These are phyloP conservation scores for Gadopsis bispinosus DNA, from an alignment of 2,797 vertebrate species.

Conservation along the genomic window DNA sequence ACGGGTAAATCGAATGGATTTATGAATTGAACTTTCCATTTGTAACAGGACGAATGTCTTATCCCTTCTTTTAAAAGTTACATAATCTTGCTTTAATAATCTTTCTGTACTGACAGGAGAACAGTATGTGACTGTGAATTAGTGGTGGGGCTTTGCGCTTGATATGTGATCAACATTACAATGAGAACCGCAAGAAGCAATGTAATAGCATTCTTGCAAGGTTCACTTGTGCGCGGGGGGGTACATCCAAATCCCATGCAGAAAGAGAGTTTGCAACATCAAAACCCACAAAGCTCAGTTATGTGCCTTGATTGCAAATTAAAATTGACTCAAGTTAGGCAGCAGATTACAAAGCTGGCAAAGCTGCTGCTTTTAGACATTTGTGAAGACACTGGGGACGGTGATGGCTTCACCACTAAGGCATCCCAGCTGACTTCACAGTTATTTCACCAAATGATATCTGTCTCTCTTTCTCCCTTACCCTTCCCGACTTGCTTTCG, in stretches of 20 bases:
- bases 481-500: constrained; percentile 9
- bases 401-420: constrained; percentile 67
- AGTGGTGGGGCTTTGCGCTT: not conserved
- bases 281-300: constrained; percentile 32
- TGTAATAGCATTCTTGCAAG: not conserved
- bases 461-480: not conserved
- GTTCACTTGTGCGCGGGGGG: not conserved
- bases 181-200: constrained; percentile 22
- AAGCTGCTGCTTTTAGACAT: constrained; percentile 66
- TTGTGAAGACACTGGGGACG: constrained; percentile 56
- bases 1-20: no score
- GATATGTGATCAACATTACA: constrained; percentile 35
- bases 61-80: not conserved
- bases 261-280: constrained; percentile 29
- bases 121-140: constrained; percentile 1
- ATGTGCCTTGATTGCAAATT: constrained; percentile 60
- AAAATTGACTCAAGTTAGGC: constrained; percentile 57
- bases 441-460: constrained; percentile 54
- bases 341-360: constrained; percentile 65
- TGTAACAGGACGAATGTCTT: not conserved
- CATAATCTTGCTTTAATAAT: constrained; percentile 14
- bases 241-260: constrained; percentile 21
- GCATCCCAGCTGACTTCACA: constrained; percentile 67
- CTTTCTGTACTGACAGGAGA: not conserved
- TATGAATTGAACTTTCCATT: not conserved